Conservation (phyloP, 37 sponge, comb jelly and placozoan genomes). For the Amphimedon queenslandica region DNA sequence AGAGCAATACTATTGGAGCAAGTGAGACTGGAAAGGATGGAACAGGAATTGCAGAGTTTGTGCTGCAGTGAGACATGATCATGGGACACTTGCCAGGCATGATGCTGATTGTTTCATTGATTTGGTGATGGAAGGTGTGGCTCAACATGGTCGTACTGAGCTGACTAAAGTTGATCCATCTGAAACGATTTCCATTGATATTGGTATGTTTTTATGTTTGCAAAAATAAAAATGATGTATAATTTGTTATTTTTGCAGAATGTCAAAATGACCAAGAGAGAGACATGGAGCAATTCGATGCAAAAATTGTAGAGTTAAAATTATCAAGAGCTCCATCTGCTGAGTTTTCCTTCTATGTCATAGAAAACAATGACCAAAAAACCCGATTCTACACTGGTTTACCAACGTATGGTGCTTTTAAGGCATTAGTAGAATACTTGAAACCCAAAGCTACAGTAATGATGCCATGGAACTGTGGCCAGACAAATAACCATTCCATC, state of each 20-base stretch:
- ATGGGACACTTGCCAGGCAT: too few species aligned
- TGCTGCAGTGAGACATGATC: too few species aligned
- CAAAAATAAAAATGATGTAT: not conserved
- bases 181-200: not conserved
- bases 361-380: slow-evolving; percentile 5
- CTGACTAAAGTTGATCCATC: too few species aligned
- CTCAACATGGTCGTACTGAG: too few species aligned
- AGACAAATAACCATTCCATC: slow-evolving; percentile 1
- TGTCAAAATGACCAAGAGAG: not conserved
- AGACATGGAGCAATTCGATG: not conserved
- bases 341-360: not conserved
- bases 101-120: too few species aligned
- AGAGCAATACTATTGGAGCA: too few species aligned
- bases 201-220: not conserved
- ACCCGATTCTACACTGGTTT: slow-evolving; percentile 48
- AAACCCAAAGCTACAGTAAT: slow-evolving; percentile 30
- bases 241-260: not conserved
- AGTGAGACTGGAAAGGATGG: too few species aligned
- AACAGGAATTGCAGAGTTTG: too few species aligned
- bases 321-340: too few species aligned
- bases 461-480: slow-evolving; percentile 10
- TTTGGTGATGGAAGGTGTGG: too few species aligned
- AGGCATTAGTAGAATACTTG: slow-evolving; percentile 27
- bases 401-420: slow-evolving; percentile 16
- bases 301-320: too few species aligned